Evolutionary conservation across 1,140 invertebrate species (phyloP).

Genomic region (Scaptomyza montana): DNA sequence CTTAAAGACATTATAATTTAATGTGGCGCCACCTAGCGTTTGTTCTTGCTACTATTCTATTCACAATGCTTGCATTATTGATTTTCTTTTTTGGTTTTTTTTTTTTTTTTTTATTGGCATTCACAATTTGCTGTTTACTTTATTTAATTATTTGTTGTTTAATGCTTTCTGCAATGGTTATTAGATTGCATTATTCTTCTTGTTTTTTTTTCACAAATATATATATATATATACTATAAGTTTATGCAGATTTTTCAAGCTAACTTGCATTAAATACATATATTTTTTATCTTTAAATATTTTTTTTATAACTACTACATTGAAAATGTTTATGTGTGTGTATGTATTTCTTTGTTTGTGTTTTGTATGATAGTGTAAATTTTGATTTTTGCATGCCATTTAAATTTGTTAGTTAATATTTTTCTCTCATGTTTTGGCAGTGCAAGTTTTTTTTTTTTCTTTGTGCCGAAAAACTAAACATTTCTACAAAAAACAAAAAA

Average conservation of each 20-base stretch:
- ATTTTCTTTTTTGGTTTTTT: not conserved
- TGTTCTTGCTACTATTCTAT: not conserved
- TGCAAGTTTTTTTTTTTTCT: constrained; percentile 61
- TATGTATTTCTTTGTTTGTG: constrained; percentile 1
- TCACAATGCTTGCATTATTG: constrained; percentile 12
- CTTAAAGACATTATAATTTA: constrained; percentile 15
- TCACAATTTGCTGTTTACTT: constrained; percentile 15
- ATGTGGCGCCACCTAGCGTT: constrained; percentile 32
- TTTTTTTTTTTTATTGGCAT: constrained; percentile 6
- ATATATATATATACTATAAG: not conserved
- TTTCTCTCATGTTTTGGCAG: constrained; percentile 63
- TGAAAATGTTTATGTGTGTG: constrained; percentile 30
- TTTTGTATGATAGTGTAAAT: constrained; percentile 17
- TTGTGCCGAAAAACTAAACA: constrained; percentile 12
- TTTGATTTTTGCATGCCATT: constrained; percentile 45
- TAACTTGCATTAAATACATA: constrained; percentile 61
- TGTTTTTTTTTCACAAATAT: constrained; percentile 13
- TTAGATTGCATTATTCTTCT: too few relatives aligned
- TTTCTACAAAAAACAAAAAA: not conserved
- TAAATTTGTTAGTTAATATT: not conserved
- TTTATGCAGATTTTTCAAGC: constrained; percentile 45
- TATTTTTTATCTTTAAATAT: constrained; percentile 53
- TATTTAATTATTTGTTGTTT: constrained; percentile 1
- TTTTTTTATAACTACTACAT: constrained; percentile 65
- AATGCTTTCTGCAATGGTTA: not conserved